Percentiles rank a stretch among this genome's conserved stretches.
Conservation (phyloP, 2,888 invertebrate genomes). For the Selenia dentaria region DNA sequence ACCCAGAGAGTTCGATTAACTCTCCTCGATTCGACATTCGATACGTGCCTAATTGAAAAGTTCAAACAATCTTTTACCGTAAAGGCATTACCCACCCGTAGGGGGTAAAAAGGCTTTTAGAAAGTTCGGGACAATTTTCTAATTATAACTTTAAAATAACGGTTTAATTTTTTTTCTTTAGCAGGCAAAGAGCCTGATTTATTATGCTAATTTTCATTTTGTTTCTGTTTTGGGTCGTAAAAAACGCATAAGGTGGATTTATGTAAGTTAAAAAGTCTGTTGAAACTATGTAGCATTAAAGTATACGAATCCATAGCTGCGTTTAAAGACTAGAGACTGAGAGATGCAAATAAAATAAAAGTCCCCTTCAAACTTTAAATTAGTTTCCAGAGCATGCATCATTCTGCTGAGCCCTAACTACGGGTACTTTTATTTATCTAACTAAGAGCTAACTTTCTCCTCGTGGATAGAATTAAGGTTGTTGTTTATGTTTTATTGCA, state of each 20-base stretch:
- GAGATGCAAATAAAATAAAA: constrained; percentile 47
- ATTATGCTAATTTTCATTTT: constrained; percentile 14
- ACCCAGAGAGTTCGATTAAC: constrained; percentile 52
- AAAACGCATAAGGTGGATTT: too few relatives aligned
- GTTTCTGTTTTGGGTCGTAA: constrained; percentile 10
- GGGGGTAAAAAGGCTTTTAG: constrained; percentile 25
- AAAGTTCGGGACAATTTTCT: constrained; percentile 31
- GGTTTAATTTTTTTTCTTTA: constrained; percentile 23
- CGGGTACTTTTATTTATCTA: constrained; percentile 36
- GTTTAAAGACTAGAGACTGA: constrained; percentile 13
- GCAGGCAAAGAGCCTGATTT: constrained; percentile 14
- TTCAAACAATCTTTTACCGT: constrained; percentile 45
- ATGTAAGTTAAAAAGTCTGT: too few relatives aligned
- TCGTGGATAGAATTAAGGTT: constrained; percentile 20
- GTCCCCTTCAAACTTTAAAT: constrained; percentile 60
- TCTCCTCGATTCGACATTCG: constrained; percentile 53
- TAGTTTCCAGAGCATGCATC: constrained; percentile 55
- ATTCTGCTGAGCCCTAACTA: constrained; percentile 44
- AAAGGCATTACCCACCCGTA: constrained; percentile 26
- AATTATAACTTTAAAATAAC: constrained; percentile 33
- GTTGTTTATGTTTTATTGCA: constrained; percentile 11
- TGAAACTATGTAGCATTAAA: too few relatives aligned
- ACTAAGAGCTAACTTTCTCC: constrained; percentile 18
- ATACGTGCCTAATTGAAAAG: constrained; percentile 62
- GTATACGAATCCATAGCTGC: neutral